These are phyloP conservation scores for Alloscopus bannaensis DNA, from an alignment of 2,888 invertebrate genomes.

Conservation along the genomic window DNA sequence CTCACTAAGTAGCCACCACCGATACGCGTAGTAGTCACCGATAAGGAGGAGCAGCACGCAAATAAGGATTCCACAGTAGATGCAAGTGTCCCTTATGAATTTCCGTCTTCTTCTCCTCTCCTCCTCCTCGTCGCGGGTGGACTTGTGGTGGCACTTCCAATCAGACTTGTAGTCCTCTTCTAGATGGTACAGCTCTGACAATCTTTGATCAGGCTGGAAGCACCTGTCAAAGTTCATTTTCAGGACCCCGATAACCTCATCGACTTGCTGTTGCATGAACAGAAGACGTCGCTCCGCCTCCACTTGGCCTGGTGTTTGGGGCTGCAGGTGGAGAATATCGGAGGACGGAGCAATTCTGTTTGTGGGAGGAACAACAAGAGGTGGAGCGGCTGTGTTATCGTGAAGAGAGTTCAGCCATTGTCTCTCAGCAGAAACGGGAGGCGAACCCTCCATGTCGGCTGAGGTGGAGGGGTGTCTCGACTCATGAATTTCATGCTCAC, in stretches of 20 bases:
- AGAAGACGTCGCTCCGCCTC: conserved; percentile 17
- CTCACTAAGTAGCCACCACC: neutral
- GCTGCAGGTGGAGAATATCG: conserved; percentile 2
- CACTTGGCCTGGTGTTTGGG: conserved; percentile 20
- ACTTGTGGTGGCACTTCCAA: conserved; percentile 3
- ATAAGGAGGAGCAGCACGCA: neutral
- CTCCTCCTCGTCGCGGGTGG: neutral
- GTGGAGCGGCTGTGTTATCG: neutral
- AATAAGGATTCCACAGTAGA: neutral
- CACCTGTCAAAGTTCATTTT: conserved; percentile 31
- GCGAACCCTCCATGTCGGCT: neutral
- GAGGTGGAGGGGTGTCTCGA: neutral
- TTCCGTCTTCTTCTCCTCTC: neutral
- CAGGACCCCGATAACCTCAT: conserved; percentile 39
- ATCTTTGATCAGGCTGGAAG: conserved; percentile 19
- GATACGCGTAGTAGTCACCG: neutral
- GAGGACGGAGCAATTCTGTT: neutral
- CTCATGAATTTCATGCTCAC: neutral
- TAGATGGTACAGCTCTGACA: conserved; percentile 26
- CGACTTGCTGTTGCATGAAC: conserved; percentile 25
- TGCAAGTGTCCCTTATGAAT: conserved; percentile 4
- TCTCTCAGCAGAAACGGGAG: conserved; percentile 3
- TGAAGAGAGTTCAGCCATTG: conserved; percentile 9
- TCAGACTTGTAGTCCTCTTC: conserved; percentile 17
- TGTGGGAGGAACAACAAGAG: neutral